Evolutionary conservation across 2,113 vertebrate genomes (phyloP), one percentile per base, ranked within the genome.

Genomic region (Triplophysa rosa): DNA sequence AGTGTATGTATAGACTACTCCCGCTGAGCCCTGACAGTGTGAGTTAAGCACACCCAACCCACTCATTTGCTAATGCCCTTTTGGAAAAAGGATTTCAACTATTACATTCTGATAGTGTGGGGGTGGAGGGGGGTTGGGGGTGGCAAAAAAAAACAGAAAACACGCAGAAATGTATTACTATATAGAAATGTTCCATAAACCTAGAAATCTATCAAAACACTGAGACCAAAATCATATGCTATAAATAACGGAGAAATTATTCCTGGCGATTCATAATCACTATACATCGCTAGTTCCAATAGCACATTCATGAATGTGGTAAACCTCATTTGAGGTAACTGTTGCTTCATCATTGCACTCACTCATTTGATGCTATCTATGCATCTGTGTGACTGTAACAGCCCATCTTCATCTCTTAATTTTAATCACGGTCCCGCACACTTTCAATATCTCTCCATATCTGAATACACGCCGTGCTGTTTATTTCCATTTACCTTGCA

Each of bases 311-410:
- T 64, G 26, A n/a, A 79, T 63, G 49, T 19, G 83, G 77, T 68
- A 71, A 73, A 79, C 83, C 77, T 84, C 67, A 84, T 82, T 82
- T 61, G 59, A 82, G 77, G 83, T 79, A 84, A 84, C 80, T 84
- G 77, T 84, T 84, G 83, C 83, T 77, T 84, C 83, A 84, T 70
- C 52, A 61, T 82, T 52, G 56, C 29, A 90, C 78, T 90, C 89
- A 84, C 70, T 82, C 52, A 79, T 81, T 84, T 89, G 71, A 89
- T 87, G 84, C 87, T 45, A 86, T 86, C 86, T 88, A 85, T 87
- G 87, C 91, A 85, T 14, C 88, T 83, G 88, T 88, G 87, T 88
- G 88, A 87, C 88, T 85, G 87, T 88, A 86, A 89, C 91, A 88
- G 89, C 89, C 90, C 88, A 66, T 77, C n/a, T 58, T 17, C 19